Evolutionary conservation across 1,140 invertebrate genomes (phyloP), one percentile per base, ranked within the genome.

Genomic region (Steinernema khuongi): DNA sequence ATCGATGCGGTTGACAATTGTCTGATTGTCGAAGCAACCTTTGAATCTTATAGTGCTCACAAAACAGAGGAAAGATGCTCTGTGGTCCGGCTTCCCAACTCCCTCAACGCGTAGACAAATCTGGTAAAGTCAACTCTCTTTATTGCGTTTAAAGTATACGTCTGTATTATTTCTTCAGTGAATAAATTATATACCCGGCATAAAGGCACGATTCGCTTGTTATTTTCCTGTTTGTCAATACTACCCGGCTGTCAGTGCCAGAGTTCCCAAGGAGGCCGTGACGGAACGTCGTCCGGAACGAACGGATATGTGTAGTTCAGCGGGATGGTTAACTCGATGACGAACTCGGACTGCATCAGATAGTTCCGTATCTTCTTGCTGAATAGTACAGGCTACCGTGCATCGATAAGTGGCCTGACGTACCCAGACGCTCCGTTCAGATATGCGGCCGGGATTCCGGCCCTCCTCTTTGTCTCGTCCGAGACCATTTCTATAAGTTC

Each of bases 181-280:
- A 60, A 22, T 22, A 60, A 60, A 22, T 22, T 17, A 60, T n/a
- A n/a, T 60, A 60, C 50, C 50, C 50, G 50, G n/a, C 14, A 60
- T n/a, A 60, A 60, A 22, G 14, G 26, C 4, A 60, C 7, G 19
- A 60, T 60, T 41, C 7, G 26, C 14, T 14, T 14, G 4, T n/a
- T n/a, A 60, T 17, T 22, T 26, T 17, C 14, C 14, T 14, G 36
- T 41, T 41, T 41, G 36, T 11, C n/a, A n/a, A n/a, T n/a, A n/a
- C n/a, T n/a, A n/a, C 7, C 7, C 36, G n/a, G 36, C n/a, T 11
- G 26, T 60, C 50, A 60, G 50, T 75, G 80, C 80, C 80, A 82
- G 1, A 84, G 43, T 67, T 81, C 79, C 82, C 80, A 81, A n/a
- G 83, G 80, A 28, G 80, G 80, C 68, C 82, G 84, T n/a, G n/a